A percentile compares a stretch with the other conserved stretches of the same genome.
These are phyloP conservation scores for Bombylius major DNA, from an alignment of 2,888 invertebrate genomes.

Conservation along the genomic window DNA sequence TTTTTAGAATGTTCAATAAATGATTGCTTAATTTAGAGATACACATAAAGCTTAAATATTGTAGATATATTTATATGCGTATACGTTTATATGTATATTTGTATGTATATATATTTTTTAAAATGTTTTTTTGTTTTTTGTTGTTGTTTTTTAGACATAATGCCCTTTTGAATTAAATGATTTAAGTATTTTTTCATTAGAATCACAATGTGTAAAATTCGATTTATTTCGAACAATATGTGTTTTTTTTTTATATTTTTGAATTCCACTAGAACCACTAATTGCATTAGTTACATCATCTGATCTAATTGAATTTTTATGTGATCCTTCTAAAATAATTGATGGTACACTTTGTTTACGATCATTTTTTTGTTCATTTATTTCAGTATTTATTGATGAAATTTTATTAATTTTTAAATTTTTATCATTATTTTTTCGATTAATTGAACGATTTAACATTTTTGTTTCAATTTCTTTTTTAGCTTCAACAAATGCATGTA, in stretches of 20 bases:
- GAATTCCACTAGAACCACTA: not conserved
- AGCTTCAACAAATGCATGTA: constrained; percentile 31
- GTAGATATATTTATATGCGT: too few relatives aligned
- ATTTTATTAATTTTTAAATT: not conserved
- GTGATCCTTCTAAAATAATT: constrained; percentile 9
- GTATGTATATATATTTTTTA: too few relatives aligned
- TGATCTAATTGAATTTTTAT: not conserved
- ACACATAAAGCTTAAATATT: too few relatives aligned
- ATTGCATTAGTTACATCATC: not conserved
- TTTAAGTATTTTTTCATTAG: not conserved
- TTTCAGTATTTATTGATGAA: not conserved
- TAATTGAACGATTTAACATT: not conserved
- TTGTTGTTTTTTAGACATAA: not conserved
- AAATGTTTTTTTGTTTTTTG: too few relatives aligned
- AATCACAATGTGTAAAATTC: not conserved
- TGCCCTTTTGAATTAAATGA: not conserved
- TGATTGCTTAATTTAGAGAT: too few relatives aligned
- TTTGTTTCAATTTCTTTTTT: constrained; percentile 27
- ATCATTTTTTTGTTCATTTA: not conserved
- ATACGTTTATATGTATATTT: too few relatives aligned
- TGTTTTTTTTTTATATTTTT: not conserved
- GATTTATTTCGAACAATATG: not conserved
- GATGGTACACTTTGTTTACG: constrained; percentile 7
- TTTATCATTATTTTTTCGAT: not conserved
- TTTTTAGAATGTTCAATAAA: too few relatives aligned